A percentile compares a stretch with the other conserved stretches of the same genome.
Evolutionary conservation across 1,140 invertebrate species (phyloP).

Genomic region (Drosophila nasuta): DNA sequence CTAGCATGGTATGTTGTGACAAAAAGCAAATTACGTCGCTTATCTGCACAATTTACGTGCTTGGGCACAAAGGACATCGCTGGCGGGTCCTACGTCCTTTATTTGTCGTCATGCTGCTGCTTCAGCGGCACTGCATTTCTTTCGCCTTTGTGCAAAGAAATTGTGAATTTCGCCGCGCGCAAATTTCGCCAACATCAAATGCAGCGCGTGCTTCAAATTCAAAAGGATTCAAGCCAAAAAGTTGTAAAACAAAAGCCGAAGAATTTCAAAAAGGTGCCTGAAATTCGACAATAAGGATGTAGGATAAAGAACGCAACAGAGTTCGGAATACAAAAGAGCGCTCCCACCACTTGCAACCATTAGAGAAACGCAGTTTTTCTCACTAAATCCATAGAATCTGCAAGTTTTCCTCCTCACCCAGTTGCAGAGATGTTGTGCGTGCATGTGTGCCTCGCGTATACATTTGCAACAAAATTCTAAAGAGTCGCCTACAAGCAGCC

Average conservation of each 20-base stretch:
- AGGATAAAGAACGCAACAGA: conserved; percentile 8
- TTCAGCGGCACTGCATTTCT: conserved; percentile 49
- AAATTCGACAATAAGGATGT: conserved; percentile 47
- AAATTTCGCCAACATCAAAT: conserved; percentile 75
- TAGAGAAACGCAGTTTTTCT: conserved; percentile 40
- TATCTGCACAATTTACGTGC: conserved; percentile 56
- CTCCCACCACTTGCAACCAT: conserved; percentile 10
- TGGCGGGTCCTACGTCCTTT: conserved; percentile 25
- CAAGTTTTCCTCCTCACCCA: conserved; percentile 22
- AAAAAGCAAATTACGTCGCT: conserved; percentile 56
- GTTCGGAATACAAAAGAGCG: conserved; percentile 34
- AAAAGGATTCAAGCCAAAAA: conserved; percentile 64
- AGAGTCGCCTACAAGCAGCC: conserved; percentile 24
- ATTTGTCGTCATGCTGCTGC: conserved; percentile 23
- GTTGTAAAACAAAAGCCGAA: conserved; percentile 63
- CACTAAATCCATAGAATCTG: conserved; percentile 36
- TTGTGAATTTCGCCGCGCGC: conserved; percentile 64
- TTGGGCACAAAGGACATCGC: conserved; percentile 48
- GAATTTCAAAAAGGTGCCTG: conserved; percentile 48
- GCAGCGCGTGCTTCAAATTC: conserved; percentile 69
- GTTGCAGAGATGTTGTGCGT: conserved; percentile 42
- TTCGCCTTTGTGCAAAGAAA: conserved; percentile 63
- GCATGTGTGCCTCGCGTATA: conserved; percentile 22
- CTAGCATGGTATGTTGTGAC: conserved; percentile 35
- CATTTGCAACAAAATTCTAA: conserved; percentile 62